Conservation (phyloP, 2,797 vertebrate species). For the Sparidentex hasta region DNA sequence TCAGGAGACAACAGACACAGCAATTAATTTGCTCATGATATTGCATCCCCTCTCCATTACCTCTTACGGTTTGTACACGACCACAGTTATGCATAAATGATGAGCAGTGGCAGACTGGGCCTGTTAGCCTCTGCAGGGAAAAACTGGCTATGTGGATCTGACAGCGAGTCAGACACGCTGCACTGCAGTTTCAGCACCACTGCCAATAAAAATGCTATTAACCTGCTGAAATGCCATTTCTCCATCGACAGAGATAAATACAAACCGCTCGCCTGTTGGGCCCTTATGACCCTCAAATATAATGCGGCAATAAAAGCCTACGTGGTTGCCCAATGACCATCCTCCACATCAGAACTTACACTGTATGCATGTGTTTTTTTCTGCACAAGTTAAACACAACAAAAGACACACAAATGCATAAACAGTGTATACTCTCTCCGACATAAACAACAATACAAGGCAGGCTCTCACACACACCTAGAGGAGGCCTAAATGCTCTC, state of each 20-base stretch:
- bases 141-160: neutral
- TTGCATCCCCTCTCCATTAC: slow-evolving; percentile 17
- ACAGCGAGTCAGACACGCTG: slow-evolving; percentile 14
- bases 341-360: neutral
- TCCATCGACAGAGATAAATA: slow-evolving; percentile 2
- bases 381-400: neutral
- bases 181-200: slow-evolving; percentile 19
- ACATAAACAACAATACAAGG: neutral
- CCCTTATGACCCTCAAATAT: neutral
- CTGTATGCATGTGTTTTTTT: neutral
- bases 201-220: slow-evolving; percentile 6
- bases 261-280: neutral
- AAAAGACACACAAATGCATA: neutral
- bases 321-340: neutral
- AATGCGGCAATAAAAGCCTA: neutral
- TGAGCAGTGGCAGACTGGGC: neutral
- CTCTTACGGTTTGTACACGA: slow-evolving; percentile 8
- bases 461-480: neutral
- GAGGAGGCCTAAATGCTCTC: neutral
- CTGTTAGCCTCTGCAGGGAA: neutral
- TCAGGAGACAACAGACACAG: neutral
- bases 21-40: slow-evolving; percentile 29
- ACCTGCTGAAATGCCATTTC: slow-evolving; percentile 21
- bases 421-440: no score
- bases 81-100: slow-evolving; percentile 39